Conservation (phyloP, 2,797 vertebrate genomes). For the Manis crassicaudata region DNA sequence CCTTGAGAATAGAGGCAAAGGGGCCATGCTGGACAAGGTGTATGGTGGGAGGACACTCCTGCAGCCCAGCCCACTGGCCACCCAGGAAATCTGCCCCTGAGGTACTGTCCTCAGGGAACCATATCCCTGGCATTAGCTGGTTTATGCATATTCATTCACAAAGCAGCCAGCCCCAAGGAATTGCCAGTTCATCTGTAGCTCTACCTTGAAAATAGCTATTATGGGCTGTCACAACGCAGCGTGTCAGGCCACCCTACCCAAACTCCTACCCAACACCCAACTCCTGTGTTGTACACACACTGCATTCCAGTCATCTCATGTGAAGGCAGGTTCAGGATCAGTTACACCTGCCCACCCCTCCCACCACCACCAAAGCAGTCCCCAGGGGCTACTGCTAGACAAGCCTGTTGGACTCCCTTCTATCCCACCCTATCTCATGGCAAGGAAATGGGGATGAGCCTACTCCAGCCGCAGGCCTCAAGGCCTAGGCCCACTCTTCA, state of each 20-base stretch:
- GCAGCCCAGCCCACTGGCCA: no score
- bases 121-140: fast-evolving
- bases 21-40: no score
- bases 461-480: neutral
- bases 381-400: neutral
- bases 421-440: neutral
- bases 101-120: neutral
- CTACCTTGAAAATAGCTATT: neutral
- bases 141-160: neutral
- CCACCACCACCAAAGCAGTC: neutral
- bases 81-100: no score
- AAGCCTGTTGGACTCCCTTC: neutral
- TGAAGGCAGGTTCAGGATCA: neutral
- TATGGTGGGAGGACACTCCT: no score
- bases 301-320: neutral
- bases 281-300: fast-evolving
- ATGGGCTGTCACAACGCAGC: neutral
- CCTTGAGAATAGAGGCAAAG: no score
- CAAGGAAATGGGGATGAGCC: neutral
- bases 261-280: no score
- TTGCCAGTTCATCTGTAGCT: neutral
- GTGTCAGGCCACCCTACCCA: neutral
- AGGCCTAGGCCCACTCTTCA: neutral
- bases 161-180: neutral
- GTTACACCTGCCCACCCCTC: no score